Evolutionary conservation across 2,888 invertebrate genomes (phyloP).

Genomic region (Rugalucina vietnamica): DNA sequence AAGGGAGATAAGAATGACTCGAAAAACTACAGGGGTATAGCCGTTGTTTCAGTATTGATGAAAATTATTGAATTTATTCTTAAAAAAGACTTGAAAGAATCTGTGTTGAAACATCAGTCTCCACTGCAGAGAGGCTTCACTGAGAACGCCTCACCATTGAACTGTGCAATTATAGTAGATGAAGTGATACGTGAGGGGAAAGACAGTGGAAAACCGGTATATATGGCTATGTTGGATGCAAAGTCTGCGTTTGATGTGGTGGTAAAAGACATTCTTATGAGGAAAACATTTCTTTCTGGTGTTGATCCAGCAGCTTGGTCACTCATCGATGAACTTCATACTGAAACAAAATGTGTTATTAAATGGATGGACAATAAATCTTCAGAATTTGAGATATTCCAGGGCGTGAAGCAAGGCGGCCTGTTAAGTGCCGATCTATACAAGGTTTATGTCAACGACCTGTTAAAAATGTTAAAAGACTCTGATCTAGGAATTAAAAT

Average conservation of each 20-base stretch:
- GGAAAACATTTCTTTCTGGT: not conserved
- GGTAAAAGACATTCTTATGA: not conserved
- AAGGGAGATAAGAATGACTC: too few relatives aligned
- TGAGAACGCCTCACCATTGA: not conserved
- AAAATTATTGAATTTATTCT: too few relatives aligned
- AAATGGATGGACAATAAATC: not conserved
- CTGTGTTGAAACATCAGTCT: too few relatives aligned
- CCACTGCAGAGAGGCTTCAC: too few relatives aligned
- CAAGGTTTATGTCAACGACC: not conserved
- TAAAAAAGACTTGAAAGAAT: too few relatives aligned
- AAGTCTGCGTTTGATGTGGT: not conserved
- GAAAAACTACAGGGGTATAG: too few relatives aligned
- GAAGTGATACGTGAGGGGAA: not conserved
- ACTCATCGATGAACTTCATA: not conserved
- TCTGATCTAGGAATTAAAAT: not conserved
- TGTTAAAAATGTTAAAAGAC: not conserved
- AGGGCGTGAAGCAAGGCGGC: not conserved
- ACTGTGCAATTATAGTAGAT: not conserved
- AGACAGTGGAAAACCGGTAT: too few relatives aligned
- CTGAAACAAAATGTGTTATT: not conserved
- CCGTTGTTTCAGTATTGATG: too few relatives aligned
- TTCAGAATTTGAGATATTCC: not conserved
- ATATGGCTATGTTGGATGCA: not conserved
- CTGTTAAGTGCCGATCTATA: not conserved
- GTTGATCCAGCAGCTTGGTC: not conserved